phyloP scores from a whole-genome alignment of 2,797 vertebrate species.

The Gastrophryne carolinensis region DNA sequence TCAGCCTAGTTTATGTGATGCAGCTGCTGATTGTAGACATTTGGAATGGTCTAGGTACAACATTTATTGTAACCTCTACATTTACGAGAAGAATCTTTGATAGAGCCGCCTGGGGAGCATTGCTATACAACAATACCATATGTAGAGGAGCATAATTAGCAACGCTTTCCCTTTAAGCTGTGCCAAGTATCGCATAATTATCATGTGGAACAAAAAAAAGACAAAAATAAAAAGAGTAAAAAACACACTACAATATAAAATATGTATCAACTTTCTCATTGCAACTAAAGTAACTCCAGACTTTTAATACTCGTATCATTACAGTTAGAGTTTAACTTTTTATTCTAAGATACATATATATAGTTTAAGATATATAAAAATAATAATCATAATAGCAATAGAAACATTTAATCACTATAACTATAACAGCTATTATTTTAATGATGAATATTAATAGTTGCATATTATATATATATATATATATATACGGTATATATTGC shows the following conservation, averaged over 20 bases:
- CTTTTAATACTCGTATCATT: too few relatives aligned
- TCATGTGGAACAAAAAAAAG: not conserved
- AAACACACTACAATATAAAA: not conserved
- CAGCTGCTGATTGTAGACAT: not conserved
- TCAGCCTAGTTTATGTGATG: not conserved
- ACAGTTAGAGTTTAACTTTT: too few relatives aligned
- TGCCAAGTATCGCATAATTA: slow-evolving; percentile 16
- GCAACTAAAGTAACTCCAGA: too few relatives aligned
- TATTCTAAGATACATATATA: too few relatives aligned
- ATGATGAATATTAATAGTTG: too few relatives aligned
- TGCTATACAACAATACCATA: not conserved
- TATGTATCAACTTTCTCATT: not conserved
- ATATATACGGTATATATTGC: too few relatives aligned
- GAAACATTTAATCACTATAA: too few relatives aligned
- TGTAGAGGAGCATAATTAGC: slow-evolving; percentile 9
- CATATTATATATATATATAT: too few relatives aligned
- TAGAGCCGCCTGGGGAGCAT: not conserved
- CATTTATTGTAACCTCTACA: not conserved
- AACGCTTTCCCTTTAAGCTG: not conserved
- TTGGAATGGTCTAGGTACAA: not conserved
- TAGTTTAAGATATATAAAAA: too few relatives aligned
- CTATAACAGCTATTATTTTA: too few relatives aligned
- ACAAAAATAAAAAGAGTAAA: not conserved
- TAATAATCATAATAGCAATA: too few relatives aligned
- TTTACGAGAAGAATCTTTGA: not conserved